Evolutionary conservation across 1,140 invertebrate genomes (phyloP), one percentile per base, ranked within the genome.

Genomic region (Rhagoletis zephyria): DNA sequence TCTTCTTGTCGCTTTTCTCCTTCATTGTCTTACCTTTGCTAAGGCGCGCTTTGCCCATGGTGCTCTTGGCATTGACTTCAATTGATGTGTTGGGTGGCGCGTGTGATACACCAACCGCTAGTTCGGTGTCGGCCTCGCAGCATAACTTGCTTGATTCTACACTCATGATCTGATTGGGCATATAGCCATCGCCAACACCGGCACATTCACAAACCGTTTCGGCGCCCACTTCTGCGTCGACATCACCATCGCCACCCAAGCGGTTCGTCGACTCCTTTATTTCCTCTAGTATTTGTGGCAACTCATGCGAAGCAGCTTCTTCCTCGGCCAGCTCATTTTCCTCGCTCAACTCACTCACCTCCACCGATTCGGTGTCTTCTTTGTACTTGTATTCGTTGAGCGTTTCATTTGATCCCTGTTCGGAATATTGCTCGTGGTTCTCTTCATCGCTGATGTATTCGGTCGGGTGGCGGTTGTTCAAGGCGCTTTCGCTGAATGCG

Each of bases 301-400:
- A 14, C 16, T 74, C 67, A 74, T 74, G 67, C 4, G 6, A 74
- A n/a, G 14, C 67, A n/a, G 14, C 67, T 40, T 74, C 67, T 16
- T 74, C 67, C 12, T 74, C 67, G 12, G 42, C 67, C 42, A 74
- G 42, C 30, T 74, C 67, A 74, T 74, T 74, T 16, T 74, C 67
- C 16, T 74, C 67, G 67, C 67, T 74, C 42, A 74, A 42, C 67
- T 74, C 67, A 12, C 67, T 74, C 2, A 74, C 67, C 14, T 74
- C 67, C 14, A 74, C 67, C 3, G 67, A 74, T 74, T 74, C 67
- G 40, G 67, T 74, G 42, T 45, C 67, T 45, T 74, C 67, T 74
- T 74, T 74, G 42, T 42, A 45, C 16, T 74, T 74, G 67, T 45
- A 74, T 48, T 74, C 67, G 42, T 74, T 45, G 16, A 74, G 67